Conservation (phyloP, 2,888 invertebrate genomes). For the Temnothorax unifasciatus region DNA sequence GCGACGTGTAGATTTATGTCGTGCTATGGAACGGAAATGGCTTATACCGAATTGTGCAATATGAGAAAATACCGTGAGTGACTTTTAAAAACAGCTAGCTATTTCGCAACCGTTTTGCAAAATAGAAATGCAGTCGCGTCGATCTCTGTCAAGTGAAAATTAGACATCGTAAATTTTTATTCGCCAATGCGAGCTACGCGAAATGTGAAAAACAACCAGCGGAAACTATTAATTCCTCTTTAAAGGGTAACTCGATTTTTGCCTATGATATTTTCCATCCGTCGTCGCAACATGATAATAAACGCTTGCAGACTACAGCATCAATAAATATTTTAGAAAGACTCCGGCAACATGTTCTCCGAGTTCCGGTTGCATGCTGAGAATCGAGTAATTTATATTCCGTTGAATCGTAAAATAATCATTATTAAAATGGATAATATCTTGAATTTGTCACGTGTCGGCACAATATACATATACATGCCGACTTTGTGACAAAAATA, state of each 20-base stretch:
- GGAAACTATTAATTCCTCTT: not conserved
- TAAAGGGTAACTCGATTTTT: not conserved
- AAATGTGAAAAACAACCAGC: not conserved
- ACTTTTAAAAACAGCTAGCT: constrained; percentile 1
- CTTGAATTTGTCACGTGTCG: not conserved
- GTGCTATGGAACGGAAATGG: constrained; percentile 9
- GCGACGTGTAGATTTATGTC: constrained; percentile 12
- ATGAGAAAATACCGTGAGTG: constrained; percentile 10
- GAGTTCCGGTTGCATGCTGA: not conserved
- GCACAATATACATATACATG: not conserved
- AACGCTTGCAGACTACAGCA: not conserved
- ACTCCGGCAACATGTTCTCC: not conserved
- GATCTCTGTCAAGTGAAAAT: constrained; percentile 6
- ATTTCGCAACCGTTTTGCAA: not conserved
- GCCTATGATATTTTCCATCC: not conserved
- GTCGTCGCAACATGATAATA: not conserved
- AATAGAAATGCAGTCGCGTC: not conserved
- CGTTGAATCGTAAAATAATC: constrained; percentile 8
- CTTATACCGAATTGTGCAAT: constrained; percentile 33
- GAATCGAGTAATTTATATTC: constrained; percentile 49
- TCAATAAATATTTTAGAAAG: constrained; percentile 30
- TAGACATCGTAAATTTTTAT: constrained; percentile 9
- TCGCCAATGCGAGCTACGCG: not conserved
- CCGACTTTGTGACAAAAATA: not conserved
- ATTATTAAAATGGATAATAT: constrained; percentile 34